phyloP scores from a whole-genome alignment of 2,888 invertebrate species.

The Matsumyia berberina region DNA sequence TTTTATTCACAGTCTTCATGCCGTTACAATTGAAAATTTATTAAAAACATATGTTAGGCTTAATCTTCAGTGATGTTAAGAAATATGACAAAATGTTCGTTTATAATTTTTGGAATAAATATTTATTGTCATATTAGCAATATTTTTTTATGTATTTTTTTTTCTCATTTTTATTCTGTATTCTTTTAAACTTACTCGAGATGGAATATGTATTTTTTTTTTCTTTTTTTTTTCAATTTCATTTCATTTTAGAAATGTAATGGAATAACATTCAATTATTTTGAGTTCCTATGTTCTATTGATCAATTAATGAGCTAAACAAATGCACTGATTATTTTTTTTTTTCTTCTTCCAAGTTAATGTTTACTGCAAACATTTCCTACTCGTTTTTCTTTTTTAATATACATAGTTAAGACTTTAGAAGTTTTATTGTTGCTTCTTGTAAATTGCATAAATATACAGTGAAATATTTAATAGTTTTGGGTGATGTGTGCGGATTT shows the following conservation, averaged over 20 bases:
- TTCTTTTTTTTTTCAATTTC: constrained; percentile 8
- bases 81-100: background rate
- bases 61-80: too few species aligned
- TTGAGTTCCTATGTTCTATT: constrained; percentile 45
- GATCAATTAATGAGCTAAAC: constrained; percentile 34
- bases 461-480: constrained; percentile 25
- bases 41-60: too few species aligned
- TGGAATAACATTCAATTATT: constrained; percentile 46
- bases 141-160: constrained; percentile 52
- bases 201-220: constrained; percentile 46
- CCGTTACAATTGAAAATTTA: too few species aligned
- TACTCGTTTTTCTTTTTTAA: background rate
- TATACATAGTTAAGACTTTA: constrained; percentile 31
- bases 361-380: background rate
- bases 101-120: constrained; percentile 82
- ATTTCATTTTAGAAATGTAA: constrained; percentile 33
- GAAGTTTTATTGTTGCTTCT: constrained; percentile 20
- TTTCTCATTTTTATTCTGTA: constrained; percentile 18
- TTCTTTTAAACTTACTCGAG: constrained; percentile 47
- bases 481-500: constrained; percentile 21
- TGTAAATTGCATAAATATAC: constrained; percentile 42
- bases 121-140: constrained; percentile 83
- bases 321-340: constrained; percentile 19
- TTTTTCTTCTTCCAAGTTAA: background rate
- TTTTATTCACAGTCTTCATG: too few species aligned